A percentile compares a stretch with the other conserved stretches of the same genome.
phyloP scores from a whole-genome alignment of 2,888 invertebrate genomes.

The Philaethria dido region DNA sequence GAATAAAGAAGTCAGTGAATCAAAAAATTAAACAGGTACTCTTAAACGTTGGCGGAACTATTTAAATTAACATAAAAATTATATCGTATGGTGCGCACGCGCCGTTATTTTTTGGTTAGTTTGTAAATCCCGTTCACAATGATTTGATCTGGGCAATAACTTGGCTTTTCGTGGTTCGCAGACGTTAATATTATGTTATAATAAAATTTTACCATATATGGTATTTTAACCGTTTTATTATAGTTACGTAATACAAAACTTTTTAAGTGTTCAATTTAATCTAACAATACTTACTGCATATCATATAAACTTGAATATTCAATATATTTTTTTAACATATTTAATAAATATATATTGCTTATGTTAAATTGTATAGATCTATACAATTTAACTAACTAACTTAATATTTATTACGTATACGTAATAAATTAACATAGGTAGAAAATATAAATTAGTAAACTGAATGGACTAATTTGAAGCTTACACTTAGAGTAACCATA shows the following conservation, averaged over 20 bases:
- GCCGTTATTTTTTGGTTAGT: conserved; percentile 52
- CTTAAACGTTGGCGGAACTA: conserved; percentile 45
- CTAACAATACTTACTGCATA: not conserved
- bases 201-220: not conserved
- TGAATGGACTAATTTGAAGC: conserved; percentile 9
- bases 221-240: not conserved
- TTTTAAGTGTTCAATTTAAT: not conserved
- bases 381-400: no score
- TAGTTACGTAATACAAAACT: not conserved
- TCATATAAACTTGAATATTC: no score
- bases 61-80: conserved; percentile 57
- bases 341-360: no score
- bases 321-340: no score
- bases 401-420: no score
- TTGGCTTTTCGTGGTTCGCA: not conserved
- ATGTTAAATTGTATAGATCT: no score
- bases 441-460: conserved; percentile 9
- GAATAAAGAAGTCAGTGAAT: conserved; percentile 38
- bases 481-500: conserved; percentile 30
- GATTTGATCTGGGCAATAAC: not conserved
- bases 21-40: conserved; percentile 39
- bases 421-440: not conserved
- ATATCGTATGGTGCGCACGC: conserved; percentile 60
- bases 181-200: not conserved
- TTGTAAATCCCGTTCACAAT: conserved; percentile 36